These are phyloP conservation scores for Apogon hyalosoma DNA, from an alignment of 2,797 vertebrate genomes.

Conservation along the genomic window DNA sequence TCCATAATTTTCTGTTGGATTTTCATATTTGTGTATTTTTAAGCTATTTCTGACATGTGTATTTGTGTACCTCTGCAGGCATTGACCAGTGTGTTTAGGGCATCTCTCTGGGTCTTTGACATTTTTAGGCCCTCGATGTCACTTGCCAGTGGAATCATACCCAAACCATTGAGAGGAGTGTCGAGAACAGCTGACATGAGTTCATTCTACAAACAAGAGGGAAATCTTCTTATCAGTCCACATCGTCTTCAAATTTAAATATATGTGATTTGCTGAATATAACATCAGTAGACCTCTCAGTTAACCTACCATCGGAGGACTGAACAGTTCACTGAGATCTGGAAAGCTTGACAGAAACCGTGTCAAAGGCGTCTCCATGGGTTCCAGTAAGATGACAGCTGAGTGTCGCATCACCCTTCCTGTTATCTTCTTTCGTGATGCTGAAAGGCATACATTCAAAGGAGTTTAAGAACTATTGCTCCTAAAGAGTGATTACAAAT, in stretches of 20 bases:
- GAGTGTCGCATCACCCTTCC: slow-evolving; percentile 77
- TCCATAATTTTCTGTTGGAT: neutral
- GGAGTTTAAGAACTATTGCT: neutral
- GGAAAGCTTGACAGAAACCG: slow-evolving; percentile 88
- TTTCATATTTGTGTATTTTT: neutral
- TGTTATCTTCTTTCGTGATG: slow-evolving; percentile 79
- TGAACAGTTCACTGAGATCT: slow-evolving; percentile 82
- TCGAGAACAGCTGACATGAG: slow-evolving; percentile 77
- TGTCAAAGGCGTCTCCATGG: slow-evolving; percentile 87
- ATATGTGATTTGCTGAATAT: neutral
- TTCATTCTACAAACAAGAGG: slow-evolving; percentile 70
- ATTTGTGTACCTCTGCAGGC: slow-evolving; percentile 86
- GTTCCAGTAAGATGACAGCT: slow-evolving; percentile 88
- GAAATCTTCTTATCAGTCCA: slow-evolving; percentile 3
- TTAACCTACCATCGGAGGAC: slow-evolving; percentile 78
- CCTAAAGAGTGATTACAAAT: too few relatives aligned
- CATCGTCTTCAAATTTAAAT: neutral
- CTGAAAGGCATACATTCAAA: slow-evolving; percentile 69
- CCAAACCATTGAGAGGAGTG: slow-evolving; percentile 85
- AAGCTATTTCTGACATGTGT: neutral
- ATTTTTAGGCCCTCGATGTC: slow-evolving; percentile 74
- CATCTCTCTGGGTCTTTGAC: slow-evolving; percentile 78
- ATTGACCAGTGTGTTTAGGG: slow-evolving; percentile 83
- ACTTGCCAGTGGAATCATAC: slow-evolving; percentile 81
- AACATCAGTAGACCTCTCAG: neutral